These are phyloP conservation scores for Mormyrus iriodes DNA, from an alignment of 2,113 vertebrate genomes.

Conservation along the genomic window DNA sequence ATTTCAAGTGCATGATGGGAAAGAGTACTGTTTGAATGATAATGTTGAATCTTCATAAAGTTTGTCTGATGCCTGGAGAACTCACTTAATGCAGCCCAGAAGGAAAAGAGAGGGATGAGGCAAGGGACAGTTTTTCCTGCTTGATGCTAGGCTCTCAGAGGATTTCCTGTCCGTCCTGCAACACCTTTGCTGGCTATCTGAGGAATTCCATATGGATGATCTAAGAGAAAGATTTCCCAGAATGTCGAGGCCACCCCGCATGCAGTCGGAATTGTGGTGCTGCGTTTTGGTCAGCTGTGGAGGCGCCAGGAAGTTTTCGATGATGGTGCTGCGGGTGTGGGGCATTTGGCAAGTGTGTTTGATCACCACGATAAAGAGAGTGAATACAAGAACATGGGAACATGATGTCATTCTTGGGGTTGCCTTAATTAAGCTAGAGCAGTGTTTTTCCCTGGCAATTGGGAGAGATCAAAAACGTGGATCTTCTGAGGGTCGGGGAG, in stretches of 20 bases:
- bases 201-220: neutral
- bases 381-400: neutral
- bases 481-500: too few species aligned
- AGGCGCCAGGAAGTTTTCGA: neutral
- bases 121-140: neutral
- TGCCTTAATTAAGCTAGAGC: neutral
- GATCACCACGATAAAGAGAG: neutral
- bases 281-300: neutral
- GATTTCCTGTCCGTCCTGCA: neutral
- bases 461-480: too few species aligned
- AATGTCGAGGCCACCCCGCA: neutral
- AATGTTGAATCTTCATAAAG: neutral
- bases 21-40: neutral
- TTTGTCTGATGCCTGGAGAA: neutral
- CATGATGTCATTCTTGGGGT: neutral
- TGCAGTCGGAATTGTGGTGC: neutral
- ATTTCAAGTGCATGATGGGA: neutral
- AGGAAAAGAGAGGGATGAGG: neutral
- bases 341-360: neutral
- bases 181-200: neutral
- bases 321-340: neutral
- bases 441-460: too few species aligned
- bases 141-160: neutral
- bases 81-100: neutral
- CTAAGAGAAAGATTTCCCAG: neutral